Base-by-base conservation (phyloP, 2,888 invertebrate genomes). In the Fragum sueziense region DNA sequence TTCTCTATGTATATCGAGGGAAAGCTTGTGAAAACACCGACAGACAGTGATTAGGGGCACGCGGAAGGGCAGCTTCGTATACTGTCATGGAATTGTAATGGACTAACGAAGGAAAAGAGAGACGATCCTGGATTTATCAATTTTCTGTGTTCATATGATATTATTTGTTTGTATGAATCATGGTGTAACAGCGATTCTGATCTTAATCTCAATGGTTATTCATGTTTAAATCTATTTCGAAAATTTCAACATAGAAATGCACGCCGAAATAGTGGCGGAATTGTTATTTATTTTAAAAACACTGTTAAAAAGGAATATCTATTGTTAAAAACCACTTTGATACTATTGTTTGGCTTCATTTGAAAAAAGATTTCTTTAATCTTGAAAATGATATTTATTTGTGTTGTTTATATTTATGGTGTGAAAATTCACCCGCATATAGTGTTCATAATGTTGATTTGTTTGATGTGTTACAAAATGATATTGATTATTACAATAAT, bases 271-370 rank as follows among this genome's bases (percentile, higher is more conserved):
- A 74, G 65, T 54, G 74, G 74, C 6, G 67, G 74, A 25, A 37
- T 67, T n/a, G 65, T 65, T 11, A 22, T 73, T 9, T 65, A 65
- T 27, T 33, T 22, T 22, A 73, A 62, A 22, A 34, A 27, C n/a
- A 11, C 11, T 25, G 14, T 73, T 1, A 33, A n/a, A 47, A 73
- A 1, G 73, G 73, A n/a, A 52, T 73, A 41, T 1, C 17, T 22
- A 25, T 76, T 31, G 67, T 57, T 7, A 25, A 29, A 57, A 76
- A 76, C 57, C 71, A 41, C n/a, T n/a, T n/a, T n/a, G n/a, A n/a
- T n/a, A n/a, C n/a, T n/a, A 59, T 77, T 20, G 61, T 77, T 25
- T 77, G 77, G 77, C 22, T 77, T 33, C 59, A 72, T 25, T 29
- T 77, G 17, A 68, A 68, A 20, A 77, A 47, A 61, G 3, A 7